Base-by-base conservation (phyloP, 2,888 invertebrate species). In the Heliconius cydno region DNA sequence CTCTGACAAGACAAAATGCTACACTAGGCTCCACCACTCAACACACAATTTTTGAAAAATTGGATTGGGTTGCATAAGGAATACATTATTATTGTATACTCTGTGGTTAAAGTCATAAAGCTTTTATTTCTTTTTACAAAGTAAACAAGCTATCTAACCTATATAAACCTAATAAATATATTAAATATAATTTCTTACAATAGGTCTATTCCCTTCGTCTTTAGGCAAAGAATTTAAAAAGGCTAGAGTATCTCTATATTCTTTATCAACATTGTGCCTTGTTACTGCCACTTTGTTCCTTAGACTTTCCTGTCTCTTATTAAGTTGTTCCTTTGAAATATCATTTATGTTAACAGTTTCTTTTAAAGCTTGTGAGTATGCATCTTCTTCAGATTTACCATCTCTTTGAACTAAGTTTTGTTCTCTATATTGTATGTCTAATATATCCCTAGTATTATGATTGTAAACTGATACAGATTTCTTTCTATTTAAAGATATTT, bases 221-320 rank as follows among this genome's bases (percentile, higher is more conserved):
- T 91, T 94, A 3, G 94, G 90, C 57, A 95, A 81, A 15, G 91
- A 89, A 81, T 92, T 94, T 72, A 95, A 86, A 85, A 94, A 94
- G 12, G 90, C 88, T 82, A 94, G 89, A 63, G 94, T 94, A 78
- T 94, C 94, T 79, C 88, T 90, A 82, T 93, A 94, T 83, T 95
- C 95, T 79, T 93, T 94, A 79, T 95, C 94, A 70, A 94, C 90
- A 87, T 97, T 96, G 84, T 98, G 95, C 89, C 97, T 97, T 82
- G 98, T 89, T 84, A 93, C 85, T 15, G 94, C 94, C 73, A 94
- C 86, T 86, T 89, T 94, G 81, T 87, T 90, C 79, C 92, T 90
- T 83, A 88, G 85, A 67, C 91, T 88, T 77, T 90, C 88, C n/a
- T 88, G 80, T 82, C 87, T 90, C 63, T 87, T 91, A 25, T 87